Evolutionary conservation across 2,113 vertebrate species (phyloP), one percentile per base, ranked within the genome.

Genomic region (Nothobranchius furzeri): DNA sequence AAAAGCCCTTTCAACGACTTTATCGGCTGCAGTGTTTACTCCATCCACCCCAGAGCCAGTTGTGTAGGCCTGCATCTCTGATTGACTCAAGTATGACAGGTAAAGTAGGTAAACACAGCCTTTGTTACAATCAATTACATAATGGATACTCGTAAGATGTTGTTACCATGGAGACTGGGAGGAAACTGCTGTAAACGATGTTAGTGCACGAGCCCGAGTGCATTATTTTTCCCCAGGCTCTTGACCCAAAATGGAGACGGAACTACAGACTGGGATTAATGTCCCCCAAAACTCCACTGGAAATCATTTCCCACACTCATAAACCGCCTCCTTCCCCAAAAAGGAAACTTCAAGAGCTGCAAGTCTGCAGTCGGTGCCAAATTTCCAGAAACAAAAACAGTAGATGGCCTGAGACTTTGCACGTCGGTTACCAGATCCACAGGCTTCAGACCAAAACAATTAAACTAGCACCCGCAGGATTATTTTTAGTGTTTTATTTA

Each of bases 161-260:
- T 25, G 85, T 86, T 85, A 74, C 87, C 84, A 89, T 85, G 79
- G 84, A 47, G 78, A 90, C 72, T 1, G 51, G 11, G 3, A 40
- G 65, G 17, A 74, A 70, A 76, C 49, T 13, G 53, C 62, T 79
- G 47, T 25, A 47, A 65, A 58, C 43, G 48, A 70, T 70, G 52
- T 6, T 35, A 50, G 68, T 54, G 50, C 56, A 56, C 6, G 43
- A 66, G 60, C 30, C 30, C 30, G 30, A 30, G 68, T 50, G 37
- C 2, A 37, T 70, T 47, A 62, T 60, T 47, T 66, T 71, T 81
- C 64, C 81, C 73, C 72, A 54, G 73, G 60, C 81, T 64, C 47
- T 30, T 0, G 36, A 61, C 57, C 75, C 48, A 64, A 40, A 73
- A 66, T 43, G 1, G 49, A 68, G 54, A 73, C 52, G 57, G 48